These are phyloP conservation scores for Drosophila arizonae DNA, from an alignment of 1,140 invertebrate species.

Conservation along the genomic window DNA sequence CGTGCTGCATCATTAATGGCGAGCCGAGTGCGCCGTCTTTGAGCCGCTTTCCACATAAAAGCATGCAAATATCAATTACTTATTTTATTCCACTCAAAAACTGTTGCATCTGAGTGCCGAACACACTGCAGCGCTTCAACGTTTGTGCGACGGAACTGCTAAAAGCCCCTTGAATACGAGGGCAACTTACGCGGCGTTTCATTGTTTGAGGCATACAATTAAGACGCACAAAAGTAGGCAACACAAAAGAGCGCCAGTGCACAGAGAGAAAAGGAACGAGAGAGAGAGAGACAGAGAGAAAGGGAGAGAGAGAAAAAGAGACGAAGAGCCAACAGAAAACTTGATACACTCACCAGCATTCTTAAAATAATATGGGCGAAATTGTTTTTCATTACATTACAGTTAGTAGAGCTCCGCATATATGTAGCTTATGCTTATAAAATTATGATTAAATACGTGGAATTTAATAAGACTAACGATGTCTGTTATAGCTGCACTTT, in stretches of 20 bases:
- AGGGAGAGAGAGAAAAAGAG: neutral
- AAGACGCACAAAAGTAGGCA: slow-evolving; percentile 31
- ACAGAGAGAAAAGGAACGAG: neutral
- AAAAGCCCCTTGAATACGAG: slow-evolving; percentile 21
- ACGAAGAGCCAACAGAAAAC: neutral
- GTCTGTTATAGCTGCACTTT: too few species aligned
- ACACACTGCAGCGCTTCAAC: neutral
- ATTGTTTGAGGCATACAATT: slow-evolving; percentile 12
- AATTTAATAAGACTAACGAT: too few species aligned
- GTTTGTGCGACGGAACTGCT: neutral
- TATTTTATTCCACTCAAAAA: slow-evolving; percentile 1
- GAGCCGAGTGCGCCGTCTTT: neutral
- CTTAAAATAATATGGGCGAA: too few species aligned
- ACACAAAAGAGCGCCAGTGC: slow-evolving; percentile 5
- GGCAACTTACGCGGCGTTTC: neutral
- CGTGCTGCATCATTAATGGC: neutral
- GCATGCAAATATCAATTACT: slow-evolving; percentile 1
- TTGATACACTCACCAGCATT: too few species aligned
- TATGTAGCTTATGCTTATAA: too few species aligned
- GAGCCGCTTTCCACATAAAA: neutral
- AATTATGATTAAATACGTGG: too few species aligned
- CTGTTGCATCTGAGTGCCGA: slow-evolving; percentile 9
- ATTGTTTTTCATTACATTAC: too few species aligned
- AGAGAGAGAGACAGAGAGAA: neutral
- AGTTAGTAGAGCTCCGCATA: too few species aligned